Percentiles rank a stretch among this genome's conserved stretches.
These are phyloP conservation scores for Meda fulgida DNA, from an alignment of 2,797 vertebrate genomes.

Conservation along the genomic window DNA sequence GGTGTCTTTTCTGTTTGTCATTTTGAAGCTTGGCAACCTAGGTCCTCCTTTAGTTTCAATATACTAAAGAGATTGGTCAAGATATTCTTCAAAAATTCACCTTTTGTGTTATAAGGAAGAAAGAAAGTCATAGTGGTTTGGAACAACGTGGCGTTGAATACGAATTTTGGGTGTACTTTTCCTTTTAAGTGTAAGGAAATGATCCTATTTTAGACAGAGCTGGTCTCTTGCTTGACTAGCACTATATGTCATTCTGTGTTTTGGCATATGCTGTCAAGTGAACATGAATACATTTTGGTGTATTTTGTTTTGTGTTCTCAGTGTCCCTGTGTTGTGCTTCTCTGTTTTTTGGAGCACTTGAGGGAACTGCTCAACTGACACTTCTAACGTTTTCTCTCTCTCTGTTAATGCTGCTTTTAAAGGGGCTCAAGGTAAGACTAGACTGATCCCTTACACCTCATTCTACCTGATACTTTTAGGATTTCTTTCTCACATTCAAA, in stretches of 20 bases:
- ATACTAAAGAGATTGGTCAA: not conserved
- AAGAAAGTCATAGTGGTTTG: constrained; percentile 8
- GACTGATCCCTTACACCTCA: not conserved
- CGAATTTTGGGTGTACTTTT: constrained; percentile 7
- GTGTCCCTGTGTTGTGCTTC: constrained; percentile 64
- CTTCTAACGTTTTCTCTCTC: constrained; percentile 69
- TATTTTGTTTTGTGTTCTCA: constrained; percentile 68
- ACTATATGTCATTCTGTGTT: constrained; percentile 6
- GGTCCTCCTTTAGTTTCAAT: not conserved
- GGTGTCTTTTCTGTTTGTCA: not conserved
- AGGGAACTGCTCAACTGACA: constrained; percentile 55
- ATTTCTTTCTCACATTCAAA: not conserved
- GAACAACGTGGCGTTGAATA: not conserved
- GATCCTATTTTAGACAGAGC: constrained; percentile 1
- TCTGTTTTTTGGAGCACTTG: constrained; percentile 59
- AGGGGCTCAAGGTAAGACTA: constrained; percentile 95
- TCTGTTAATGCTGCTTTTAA: constrained; percentile 84
- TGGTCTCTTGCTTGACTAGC: not conserved
- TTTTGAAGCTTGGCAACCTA: not conserved
- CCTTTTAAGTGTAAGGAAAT: constrained; percentile 26
- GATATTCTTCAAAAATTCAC: not conserved
- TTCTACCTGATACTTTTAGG: not conserved
- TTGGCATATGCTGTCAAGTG: constrained; percentile 24
- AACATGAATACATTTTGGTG: constrained; percentile 63
- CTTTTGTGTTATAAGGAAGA: not conserved